phyloP scores from a whole-genome alignment of 2,113 vertebrate species.

The Trematomus loennbergii region DNA sequence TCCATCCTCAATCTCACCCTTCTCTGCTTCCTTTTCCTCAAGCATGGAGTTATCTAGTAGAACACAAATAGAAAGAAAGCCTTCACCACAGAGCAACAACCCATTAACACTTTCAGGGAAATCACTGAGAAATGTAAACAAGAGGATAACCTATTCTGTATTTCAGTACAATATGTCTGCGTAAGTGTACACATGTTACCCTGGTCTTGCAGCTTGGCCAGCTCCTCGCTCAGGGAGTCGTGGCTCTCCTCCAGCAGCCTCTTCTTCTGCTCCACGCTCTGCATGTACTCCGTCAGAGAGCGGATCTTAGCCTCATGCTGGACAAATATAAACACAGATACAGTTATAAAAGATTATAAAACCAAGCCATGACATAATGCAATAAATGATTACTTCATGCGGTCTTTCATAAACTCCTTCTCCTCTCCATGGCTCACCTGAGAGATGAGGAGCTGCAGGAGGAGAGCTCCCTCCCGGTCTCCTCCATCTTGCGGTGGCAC shows the following conservation, averaged over 20 bases:
- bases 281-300: slow-evolving; percentile 94
- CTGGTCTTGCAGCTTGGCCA: slow-evolving; percentile 90
- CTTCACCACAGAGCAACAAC: background rate
- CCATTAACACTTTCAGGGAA: background rate
- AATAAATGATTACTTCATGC: background rate
- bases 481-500: slow-evolving; percentile 97
- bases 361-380: no score
- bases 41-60: slow-evolving; percentile 72
- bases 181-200: slow-evolving; percentile 74
- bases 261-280: slow-evolving; percentile 93
- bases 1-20: slow-evolving; percentile 78
- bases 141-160: background rate
- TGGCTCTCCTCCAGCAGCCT: slow-evolving; percentile 92
- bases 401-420: background rate
- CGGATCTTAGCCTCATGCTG: slow-evolving; percentile 96
- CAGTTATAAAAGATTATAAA: background rate
- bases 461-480: slow-evolving; percentile 91
- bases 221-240: slow-evolving; percentile 91
- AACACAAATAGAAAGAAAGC: background rate
- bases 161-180: background rate
- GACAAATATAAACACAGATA: background rate
- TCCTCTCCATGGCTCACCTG: slow-evolving; percentile 81
- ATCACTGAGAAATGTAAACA: background rate
- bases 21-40: slow-evolving; percentile 80
- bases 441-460: slow-evolving; percentile 96